Percentiles rank a stretch among this genome's conserved stretches.
Conservation (phyloP, 2,888 invertebrate species). For the Eupithecia insigniata region DNA sequence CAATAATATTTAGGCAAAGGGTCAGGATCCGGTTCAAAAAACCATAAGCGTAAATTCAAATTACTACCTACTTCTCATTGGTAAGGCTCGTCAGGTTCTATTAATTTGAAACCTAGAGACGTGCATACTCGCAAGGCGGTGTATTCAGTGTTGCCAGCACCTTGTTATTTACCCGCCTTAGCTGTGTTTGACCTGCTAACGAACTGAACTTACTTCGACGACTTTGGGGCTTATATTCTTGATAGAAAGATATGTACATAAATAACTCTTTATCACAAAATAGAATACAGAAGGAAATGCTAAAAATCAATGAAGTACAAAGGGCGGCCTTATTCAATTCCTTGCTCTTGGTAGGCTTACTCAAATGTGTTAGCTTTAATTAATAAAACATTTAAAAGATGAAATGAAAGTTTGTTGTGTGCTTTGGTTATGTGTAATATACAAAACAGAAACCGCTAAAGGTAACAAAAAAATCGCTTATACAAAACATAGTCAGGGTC, state of each 20-base stretch:
- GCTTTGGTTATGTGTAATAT: not conserved
- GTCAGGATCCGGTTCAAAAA: not conserved
- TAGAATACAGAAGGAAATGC: no score
- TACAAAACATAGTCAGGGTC: no score
- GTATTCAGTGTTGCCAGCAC: not conserved
- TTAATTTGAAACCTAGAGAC: not conserved
- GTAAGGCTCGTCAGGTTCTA: not conserved
- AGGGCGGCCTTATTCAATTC: no score
- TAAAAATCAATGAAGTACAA: no score
- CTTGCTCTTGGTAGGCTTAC: not conserved
- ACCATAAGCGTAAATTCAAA: not conserved
- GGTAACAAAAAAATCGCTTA: not conserved
- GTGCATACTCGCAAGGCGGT: not conserved
- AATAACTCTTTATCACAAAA: no score
- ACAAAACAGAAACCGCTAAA: not conserved
- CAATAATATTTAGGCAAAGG: not conserved
- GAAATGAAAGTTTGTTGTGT: not conserved
- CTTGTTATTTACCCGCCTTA: constrained; percentile 50
- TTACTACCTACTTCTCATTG: not conserved
- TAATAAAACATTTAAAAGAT: not conserved
- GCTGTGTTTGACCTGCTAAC: constrained; percentile 57
- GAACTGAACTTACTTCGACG: constrained; percentile 39
- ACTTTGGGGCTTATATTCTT: not conserved
- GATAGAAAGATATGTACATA: no score
- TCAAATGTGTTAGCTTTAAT: not conserved